A percentile compares a stretch with the other conserved stretches of the same genome.
Evolutionary conservation across 2,113 vertebrate species (phyloP).

Genomic region (Manacus vitellinus): DNA sequence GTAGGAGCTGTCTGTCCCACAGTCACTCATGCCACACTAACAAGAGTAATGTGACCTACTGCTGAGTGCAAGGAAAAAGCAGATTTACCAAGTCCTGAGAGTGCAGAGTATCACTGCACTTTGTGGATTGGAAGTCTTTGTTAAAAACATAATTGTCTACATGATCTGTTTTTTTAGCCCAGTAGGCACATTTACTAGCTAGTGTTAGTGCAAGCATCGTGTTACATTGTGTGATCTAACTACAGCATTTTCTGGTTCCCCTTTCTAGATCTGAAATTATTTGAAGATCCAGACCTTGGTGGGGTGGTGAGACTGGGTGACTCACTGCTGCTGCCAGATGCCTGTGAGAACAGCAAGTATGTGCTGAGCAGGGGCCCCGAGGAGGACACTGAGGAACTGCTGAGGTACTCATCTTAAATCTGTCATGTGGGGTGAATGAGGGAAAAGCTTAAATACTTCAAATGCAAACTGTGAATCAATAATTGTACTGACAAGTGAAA

Average conservation of each 20-base stretch:
- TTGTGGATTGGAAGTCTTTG: neutral
- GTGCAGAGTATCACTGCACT: neutral
- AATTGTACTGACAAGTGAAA: neutral
- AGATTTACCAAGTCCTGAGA: neutral
- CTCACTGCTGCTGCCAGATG: constrained; percentile 74
- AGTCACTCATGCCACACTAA: neutral
- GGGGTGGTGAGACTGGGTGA: constrained; percentile 74
- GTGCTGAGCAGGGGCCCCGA: neutral
- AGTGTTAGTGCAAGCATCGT: neutral
- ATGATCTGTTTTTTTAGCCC: neutral
- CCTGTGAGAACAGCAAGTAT: neutral
- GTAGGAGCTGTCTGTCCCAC: neutral
- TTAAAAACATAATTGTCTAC: neutral
- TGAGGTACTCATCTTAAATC: constrained; percentile 70
- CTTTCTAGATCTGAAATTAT: constrained; percentile 76
- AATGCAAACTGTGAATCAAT: neutral
- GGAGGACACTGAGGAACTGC: constrained; percentile 63
- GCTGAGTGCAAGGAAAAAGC: neutral
- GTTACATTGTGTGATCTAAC: neutral
- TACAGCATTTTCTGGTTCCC: neutral
- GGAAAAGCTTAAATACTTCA: neutral
- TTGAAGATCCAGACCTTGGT: constrained; percentile 82
- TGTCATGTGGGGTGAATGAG: neutral
- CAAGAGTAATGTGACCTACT: neutral
- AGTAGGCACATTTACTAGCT: neutral